A percentile compares a stretch with the other conserved stretches of the same genome.
Conservation (phyloP, 1,140 invertebrate species). For the Macrotrachela quadricornifera region DNA sequence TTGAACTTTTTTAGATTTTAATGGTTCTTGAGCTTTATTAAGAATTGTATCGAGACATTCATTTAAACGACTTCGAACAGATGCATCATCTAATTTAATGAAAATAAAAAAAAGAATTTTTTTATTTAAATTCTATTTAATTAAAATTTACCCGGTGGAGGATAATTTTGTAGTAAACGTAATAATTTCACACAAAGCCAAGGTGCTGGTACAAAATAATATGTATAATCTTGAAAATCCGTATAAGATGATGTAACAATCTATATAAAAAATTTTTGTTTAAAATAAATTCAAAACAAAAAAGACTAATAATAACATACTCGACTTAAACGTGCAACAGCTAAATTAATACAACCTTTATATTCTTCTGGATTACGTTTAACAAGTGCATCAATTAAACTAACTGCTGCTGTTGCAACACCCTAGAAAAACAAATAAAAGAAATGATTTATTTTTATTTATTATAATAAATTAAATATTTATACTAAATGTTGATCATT, state of each 20-base stretch:
- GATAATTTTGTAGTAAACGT: conserved; percentile 87
- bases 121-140: too few relatives aligned
- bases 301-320: too few relatives aligned
- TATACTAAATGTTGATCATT: conserved; percentile 86
- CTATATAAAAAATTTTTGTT: conserved; percentile 41
- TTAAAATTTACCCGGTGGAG: conserved; percentile 47
- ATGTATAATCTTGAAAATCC: conserved; percentile 96
- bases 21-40: conserved; percentile 96
- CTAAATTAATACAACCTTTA: conserved; percentile 89
- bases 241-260: conserved; percentile 94
- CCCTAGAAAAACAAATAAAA: conserved; percentile 33
- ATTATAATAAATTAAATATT: too few relatives aligned
- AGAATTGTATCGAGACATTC: conserved; percentile 97
- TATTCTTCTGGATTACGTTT: conserved; percentile 98
- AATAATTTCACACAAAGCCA: conserved; percentile 97
- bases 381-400: conserved; percentile 87
- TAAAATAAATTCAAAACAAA: too few relatives aligned
- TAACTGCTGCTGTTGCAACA: conserved; percentile 91
- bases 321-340: conserved; percentile 59
- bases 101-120: too few relatives aligned
- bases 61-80: conserved; percentile 72
- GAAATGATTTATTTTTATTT: not conserved
- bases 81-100: conserved; percentile 66
- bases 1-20: conserved; percentile 99
- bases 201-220: conserved; percentile 98